These are phyloP conservation scores for Colaptes auratus DNA, from an alignment of 2,113 vertebrate genomes.

Conservation along the genomic window DNA sequence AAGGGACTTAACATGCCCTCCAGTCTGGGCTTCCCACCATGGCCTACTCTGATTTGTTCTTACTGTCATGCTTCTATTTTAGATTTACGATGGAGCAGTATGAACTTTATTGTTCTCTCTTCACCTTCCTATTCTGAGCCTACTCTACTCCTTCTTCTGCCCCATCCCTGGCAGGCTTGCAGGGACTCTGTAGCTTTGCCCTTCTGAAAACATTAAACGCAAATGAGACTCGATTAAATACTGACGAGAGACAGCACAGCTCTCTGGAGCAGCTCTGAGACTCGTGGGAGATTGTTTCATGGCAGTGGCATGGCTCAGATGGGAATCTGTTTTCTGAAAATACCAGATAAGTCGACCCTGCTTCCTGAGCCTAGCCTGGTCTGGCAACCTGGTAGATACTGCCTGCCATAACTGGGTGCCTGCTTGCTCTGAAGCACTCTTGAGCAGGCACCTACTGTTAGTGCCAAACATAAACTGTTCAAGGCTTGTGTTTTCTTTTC, in stretches of 20 bases:
- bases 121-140: not conserved
- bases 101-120: not conserved
- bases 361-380: not conserved
- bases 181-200: not conserved
- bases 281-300: not conserved
- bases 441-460: not conserved
- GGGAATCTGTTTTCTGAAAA: slow-evolving; percentile 18
- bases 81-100: not conserved
- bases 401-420: not conserved
- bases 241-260: not conserved
- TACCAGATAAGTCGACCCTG: not conserved
- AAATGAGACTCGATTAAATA: not conserved
- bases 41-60: not conserved
- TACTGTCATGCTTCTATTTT: not conserved
- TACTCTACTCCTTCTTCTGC: not conserved
- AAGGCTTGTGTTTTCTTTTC: not conserved
- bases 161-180: not conserved
- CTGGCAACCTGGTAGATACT: not conserved
- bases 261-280: not conserved
- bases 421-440: not conserved
- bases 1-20: not conserved
- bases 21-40: not conserved
- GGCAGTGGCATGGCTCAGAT: not conserved
- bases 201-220: not conserved
- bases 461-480: not conserved